These are phyloP conservation scores for Rhagonycha fulva DNA, from an alignment of 2,888 invertebrate species.

Conservation along the genomic window DNA sequence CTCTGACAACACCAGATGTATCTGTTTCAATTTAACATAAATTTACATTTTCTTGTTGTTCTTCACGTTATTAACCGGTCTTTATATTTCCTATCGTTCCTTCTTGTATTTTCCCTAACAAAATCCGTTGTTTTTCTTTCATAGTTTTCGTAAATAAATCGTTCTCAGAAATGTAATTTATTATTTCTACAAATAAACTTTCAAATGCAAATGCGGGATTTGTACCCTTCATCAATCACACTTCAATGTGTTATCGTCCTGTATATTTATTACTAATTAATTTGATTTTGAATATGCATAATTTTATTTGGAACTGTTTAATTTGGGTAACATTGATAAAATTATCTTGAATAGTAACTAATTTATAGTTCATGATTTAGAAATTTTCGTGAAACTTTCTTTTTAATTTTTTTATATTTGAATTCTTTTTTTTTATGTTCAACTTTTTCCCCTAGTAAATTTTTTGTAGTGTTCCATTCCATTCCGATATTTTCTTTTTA, in stretches of 20 bases:
- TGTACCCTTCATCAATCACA: conserved; percentile 12
- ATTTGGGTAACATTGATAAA: too few relatives aligned
- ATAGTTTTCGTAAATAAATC: conserved; percentile 10
- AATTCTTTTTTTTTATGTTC: background rate
- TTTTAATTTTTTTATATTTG: too few relatives aligned
- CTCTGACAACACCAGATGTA: conserved; percentile 25
- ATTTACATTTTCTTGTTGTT: conserved; percentile 24
- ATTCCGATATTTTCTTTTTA: background rate
- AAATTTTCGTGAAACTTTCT: too few relatives aligned
- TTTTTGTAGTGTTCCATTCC: background rate
- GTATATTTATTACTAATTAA: background rate
- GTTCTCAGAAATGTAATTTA: conserved; percentile 7
- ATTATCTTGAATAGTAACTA: too few relatives aligned
- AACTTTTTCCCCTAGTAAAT: background rate
- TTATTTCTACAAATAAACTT: conserved; percentile 14
- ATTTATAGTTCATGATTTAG: too few relatives aligned
- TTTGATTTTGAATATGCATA: background rate
- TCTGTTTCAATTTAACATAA: conserved; percentile 27
- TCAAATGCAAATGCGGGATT: conserved; percentile 11
- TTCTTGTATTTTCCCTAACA: background rate
- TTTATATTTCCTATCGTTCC: conserved; percentile 13
- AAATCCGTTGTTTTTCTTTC: conserved; percentile 2
- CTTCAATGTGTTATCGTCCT: conserved; percentile 7
- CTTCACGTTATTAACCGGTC: conserved; percentile 22
- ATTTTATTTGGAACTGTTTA: background rate